Base-by-base conservation (phyloP, 2,888 invertebrate species). In the Pedicia rivosa region DNA sequence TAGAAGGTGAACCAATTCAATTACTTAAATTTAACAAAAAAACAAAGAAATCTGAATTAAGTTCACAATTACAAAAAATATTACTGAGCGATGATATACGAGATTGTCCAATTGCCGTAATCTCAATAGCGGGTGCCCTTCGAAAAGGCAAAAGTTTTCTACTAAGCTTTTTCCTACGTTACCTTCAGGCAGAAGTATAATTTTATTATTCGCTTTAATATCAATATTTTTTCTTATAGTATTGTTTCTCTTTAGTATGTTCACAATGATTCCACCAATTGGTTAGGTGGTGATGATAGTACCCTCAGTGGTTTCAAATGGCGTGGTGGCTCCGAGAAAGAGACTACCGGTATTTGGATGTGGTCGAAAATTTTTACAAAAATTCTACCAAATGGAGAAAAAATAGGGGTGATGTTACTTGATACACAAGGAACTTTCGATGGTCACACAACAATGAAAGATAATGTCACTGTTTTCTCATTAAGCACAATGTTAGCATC, bases 381-480 rank as follows among this genome's bases (percentile, higher is more conserved):
- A 8, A 17, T 28, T 8, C 7, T 17, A 28, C 16, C 33, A 7
- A 33, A 16, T 33, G 39, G 33, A 9, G 35, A 40, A 15, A 37
- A 37, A 30, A 20, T 40, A 6, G 37, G 36, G 10, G 27, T 40
- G 1, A 14, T 37, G 5, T 9, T 40, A 4, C 19, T 40, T 8
- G 40, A 40, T 27, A 37, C 40, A 4, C 40, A 40, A 35, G 40
- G 40, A 12, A 31, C 35, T 13, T 40, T 40, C 13, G 40, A 40
- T 16, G 30, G 12, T 16, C 20, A 22, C 15, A 37, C 35, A 2
- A 28, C 37, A 3, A 25, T 35, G 24, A 29, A 25, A 3, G 40
- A 40, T 6, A 37, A 37, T 25, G 17, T 31, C 2, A 37, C 27
- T 12, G 37, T 40, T 22, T 37, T 40, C n/a, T 26, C 37, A 17